These are phyloP conservation scores for Drosophila kuntzei DNA, from an alignment of 2,888 invertebrate species.

Conservation along the genomic window DNA sequence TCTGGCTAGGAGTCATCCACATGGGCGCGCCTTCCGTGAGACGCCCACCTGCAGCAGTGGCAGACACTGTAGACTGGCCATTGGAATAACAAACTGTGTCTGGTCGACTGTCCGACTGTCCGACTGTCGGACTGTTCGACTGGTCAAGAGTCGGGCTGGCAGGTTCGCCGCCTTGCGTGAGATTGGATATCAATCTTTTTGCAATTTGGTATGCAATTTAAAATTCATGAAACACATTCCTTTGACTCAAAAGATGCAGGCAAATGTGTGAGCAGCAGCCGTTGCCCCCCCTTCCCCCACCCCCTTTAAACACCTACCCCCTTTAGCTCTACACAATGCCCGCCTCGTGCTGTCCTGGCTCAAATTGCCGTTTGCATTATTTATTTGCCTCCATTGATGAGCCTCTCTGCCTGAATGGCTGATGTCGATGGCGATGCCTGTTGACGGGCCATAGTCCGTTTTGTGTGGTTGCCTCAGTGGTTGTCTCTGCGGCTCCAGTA, in stretches of 20 bases:
- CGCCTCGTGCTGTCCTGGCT: conserved; percentile 40
- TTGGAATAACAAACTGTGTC: conserved; percentile 46
- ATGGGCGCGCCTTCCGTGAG: conserved; percentile 44
- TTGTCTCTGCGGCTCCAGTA: conserved; percentile 19
- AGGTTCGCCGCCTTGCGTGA: conserved; percentile 74
- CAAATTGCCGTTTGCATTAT: conserved; percentile 83
- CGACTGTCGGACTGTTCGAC: conserved; percentile 14
- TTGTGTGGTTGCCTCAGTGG: conserved; percentile 44
- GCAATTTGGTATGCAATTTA: conserved; percentile 84
- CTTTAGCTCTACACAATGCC: conserved; percentile 22
- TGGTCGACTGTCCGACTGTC: conserved; percentile 6
- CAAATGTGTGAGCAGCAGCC: conserved; percentile 66
- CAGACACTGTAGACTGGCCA: conserved; percentile 30
- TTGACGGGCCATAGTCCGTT: conserved; percentile 41
- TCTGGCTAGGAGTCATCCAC: conserved; percentile 28
- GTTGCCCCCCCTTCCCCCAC: background rate
- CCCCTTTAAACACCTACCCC: conserved; percentile 2
- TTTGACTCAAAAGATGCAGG: conserved; percentile 82
- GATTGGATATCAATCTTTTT: conserved; percentile 84
- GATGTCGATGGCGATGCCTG: conserved; percentile 35
- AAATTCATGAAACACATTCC: conserved; percentile 84
- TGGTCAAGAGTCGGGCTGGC: conserved; percentile 18
- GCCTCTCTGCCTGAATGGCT: conserved; percentile 40
- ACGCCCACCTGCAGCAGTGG: conserved; percentile 58
- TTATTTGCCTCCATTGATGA: conserved; percentile 80